Evolutionary conservation across 2,888 invertebrate genomes (phyloP).

Genomic region (Leptura quadrifasciata): DNA sequence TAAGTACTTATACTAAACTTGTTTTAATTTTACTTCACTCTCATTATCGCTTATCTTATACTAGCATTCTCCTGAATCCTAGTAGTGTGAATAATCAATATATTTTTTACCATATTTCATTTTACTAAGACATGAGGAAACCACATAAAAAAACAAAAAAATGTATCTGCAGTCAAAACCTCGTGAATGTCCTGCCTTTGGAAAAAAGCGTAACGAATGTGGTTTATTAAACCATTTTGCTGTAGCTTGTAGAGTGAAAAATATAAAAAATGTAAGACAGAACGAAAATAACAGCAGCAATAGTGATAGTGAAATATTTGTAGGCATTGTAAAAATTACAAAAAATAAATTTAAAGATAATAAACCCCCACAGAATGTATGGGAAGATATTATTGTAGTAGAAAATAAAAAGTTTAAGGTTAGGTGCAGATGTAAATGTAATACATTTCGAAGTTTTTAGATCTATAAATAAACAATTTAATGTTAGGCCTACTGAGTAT

Average conservation of each 20-base stretch:
- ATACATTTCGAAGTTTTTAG: conserved; percentile 40
- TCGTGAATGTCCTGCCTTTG: conserved; percentile 26
- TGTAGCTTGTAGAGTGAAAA: conserved; percentile 28
- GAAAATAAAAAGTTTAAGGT: conserved; percentile 43
- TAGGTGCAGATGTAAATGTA: conserved; percentile 47
- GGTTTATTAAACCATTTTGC: conserved; percentile 30
- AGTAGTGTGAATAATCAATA: no score
- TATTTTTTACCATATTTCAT: no score
- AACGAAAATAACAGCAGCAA: background rate
- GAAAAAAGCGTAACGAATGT: conserved; percentile 37
- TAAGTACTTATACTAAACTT: no score
- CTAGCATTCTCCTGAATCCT: no score
- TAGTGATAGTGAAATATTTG: background rate
- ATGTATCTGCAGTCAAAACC: no score
- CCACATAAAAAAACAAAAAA: no score
- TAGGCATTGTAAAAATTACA: background rate
- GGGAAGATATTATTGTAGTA: conserved; percentile 22
- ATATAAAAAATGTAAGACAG: conserved; percentile 36
- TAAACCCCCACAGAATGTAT: conserved; percentile 10
- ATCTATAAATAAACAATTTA: conserved; percentile 43
- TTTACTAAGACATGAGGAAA: no score
- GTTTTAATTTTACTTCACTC: no score
- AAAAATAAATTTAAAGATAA: background rate
- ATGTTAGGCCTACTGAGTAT: conserved; percentile 45
- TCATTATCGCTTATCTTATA: no score